Conservation (phyloP, 2,113 vertebrate genomes). For the Saiga tatarica region DNA sequence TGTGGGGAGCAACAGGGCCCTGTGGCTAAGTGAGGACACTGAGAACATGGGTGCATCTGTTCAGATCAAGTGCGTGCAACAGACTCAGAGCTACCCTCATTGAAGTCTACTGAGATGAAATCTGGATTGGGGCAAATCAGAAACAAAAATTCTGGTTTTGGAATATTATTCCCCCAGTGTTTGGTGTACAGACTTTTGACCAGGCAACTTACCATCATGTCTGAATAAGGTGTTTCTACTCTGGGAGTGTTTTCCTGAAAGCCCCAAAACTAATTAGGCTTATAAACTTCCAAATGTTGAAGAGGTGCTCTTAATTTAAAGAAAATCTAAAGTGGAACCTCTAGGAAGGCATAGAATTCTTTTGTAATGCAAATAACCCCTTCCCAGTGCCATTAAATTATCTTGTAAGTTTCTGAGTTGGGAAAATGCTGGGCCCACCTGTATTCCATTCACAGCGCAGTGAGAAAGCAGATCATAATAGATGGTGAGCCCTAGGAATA, state of each 20-base stretch:
- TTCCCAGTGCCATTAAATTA: conserved; percentile 36
- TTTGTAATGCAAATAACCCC: conserved; percentile 67
- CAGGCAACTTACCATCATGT: neutral
- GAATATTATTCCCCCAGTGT: neutral
- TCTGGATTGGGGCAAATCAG: neutral
- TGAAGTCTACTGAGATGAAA: neutral
- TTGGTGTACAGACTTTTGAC: neutral
- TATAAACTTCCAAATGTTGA: conserved; percentile 28
- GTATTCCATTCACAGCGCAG: conserved; percentile 62
- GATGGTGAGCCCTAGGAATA: conserved; percentile 76
- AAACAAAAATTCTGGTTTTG: neutral
- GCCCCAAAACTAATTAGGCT: neutral
- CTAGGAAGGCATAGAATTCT: conserved; percentile 23
- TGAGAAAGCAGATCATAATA: conserved; percentile 76
- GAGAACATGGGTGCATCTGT: neutral
- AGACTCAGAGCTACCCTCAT: neutral
- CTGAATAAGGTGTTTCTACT: neutral
- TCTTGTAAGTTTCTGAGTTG: conserved; percentile 59
- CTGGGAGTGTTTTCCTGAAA: neutral
- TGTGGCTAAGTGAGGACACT: neutral
- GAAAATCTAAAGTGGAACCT: conserved; percentile 35
- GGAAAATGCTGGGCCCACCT: conserved; percentile 62
- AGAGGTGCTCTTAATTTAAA: conserved; percentile 54
- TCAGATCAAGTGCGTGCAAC: neutral
- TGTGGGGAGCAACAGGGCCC: neutral